These are phyloP conservation scores for Metopia argyrocephala DNA, from an alignment of 2,888 invertebrate species.

Conservation along the genomic window DNA sequence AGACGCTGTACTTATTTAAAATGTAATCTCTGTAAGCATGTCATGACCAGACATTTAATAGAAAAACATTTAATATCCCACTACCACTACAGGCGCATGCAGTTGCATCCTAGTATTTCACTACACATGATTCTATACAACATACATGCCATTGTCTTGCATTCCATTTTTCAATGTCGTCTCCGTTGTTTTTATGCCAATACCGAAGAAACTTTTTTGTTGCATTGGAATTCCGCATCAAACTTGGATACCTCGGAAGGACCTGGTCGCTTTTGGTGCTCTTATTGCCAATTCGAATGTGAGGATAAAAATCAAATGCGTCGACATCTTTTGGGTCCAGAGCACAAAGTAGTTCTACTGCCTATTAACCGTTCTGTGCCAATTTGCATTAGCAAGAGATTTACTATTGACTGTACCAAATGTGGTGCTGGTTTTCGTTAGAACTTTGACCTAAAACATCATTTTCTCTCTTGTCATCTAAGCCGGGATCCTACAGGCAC, in stretches of 20 bases:
- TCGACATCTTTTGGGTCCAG: conserved; percentile 82
- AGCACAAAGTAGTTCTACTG: conserved; percentile 86
- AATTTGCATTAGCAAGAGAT: conserved; percentile 85
- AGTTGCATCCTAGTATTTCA: conserved; percentile 81
- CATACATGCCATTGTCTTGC: conserved; percentile 87
- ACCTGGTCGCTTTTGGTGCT: conserved; percentile 85
- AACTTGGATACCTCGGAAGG: conserved; percentile 79
- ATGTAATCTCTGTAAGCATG: conserved; percentile 86
- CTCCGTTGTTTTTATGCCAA: conserved; percentile 92
- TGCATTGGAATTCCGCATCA: conserved; percentile 85
- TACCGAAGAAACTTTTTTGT: conserved; percentile 84
- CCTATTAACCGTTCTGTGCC: conserved; percentile 90
- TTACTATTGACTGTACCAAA: conserved; percentile 82
- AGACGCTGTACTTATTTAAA: conserved; percentile 82
- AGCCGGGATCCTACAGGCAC: conserved; percentile 80
- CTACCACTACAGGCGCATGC: conserved; percentile 88
- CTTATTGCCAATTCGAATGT: conserved; percentile 86
- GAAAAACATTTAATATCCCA: conserved; percentile 92
- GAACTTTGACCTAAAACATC: conserved; percentile 84
- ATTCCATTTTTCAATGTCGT: conserved; percentile 91
- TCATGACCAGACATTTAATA: conserved; percentile 84
- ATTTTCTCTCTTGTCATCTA: conserved; percentile 79
- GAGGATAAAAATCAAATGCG: conserved; percentile 83
- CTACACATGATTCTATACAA: conserved; percentile 86
- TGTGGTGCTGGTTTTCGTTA: conserved; percentile 86